Percentiles rank a stretch among this genome's conserved stretches.
Conservation (phyloP, 2,888 invertebrate genomes). For the Aphrophora alni region DNA sequence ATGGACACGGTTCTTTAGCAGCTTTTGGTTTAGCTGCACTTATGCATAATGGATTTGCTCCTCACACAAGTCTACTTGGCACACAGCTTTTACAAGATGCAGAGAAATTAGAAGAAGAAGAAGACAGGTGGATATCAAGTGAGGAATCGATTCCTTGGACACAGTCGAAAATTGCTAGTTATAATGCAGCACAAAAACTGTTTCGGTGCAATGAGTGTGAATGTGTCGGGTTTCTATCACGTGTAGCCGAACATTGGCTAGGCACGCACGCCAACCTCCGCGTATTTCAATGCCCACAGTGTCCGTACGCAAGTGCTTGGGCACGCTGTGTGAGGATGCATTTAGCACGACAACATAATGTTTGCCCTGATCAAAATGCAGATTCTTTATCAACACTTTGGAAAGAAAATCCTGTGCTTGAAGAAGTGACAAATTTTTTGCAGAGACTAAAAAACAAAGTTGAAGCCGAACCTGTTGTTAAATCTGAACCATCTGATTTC, state of each 20-base stretch:
- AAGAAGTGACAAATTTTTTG: conserved; percentile 75
- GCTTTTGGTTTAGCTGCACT: conserved; percentile 70
- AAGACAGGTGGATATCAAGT: conserved; percentile 70
- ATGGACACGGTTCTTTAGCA: conserved; percentile 52
- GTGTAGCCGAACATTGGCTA: conserved; percentile 79
- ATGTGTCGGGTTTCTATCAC: conserved; percentile 74
- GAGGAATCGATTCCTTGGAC: conserved; percentile 77
- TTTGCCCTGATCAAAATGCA: conserved; percentile 67
- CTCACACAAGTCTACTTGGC: conserved; percentile 56
- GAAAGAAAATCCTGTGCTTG: conserved; percentile 76
- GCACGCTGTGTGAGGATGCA: conserved; percentile 76
- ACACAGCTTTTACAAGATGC: conserved; percentile 17
- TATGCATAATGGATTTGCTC: conserved; percentile 76
- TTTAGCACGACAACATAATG: conserved; percentile 74
- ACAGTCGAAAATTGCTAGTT: conserved; percentile 80
- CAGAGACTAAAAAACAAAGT: conserved; percentile 71
- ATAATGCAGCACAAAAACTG: conserved; percentile 76
- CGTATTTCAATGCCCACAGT: conserved; percentile 70
- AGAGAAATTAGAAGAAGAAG: conserved; percentile 49
- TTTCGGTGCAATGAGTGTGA: conserved; percentile 79
- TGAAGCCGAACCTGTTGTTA: conserved; percentile 53
- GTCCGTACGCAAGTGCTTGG: conserved; percentile 78
- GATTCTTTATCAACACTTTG: conserved; percentile 63
- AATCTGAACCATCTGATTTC: not conserved
- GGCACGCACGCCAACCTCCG: conserved; percentile 73